Percentiles rank a stretch among this genome's conserved stretches.
Conservation (phyloP, 2,888 invertebrate genomes). For the Troides aeacus region DNA sequence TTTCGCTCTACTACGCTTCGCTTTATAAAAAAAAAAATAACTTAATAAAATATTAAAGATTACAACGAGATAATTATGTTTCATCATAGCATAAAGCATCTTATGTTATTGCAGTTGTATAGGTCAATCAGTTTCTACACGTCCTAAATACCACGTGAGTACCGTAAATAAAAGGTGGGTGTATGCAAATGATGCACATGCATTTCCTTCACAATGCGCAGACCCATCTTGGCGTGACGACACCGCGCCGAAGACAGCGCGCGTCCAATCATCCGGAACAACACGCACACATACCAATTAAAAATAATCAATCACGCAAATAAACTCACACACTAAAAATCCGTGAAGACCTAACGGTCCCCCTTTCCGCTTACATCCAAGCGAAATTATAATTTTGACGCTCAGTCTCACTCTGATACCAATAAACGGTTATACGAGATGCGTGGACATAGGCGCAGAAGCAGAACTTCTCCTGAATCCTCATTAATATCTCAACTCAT, state of each 20-base stretch:
- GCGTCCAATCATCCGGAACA: conserved; percentile 55
- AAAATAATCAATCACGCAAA: conserved; percentile 54
- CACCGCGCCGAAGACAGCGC: conserved; percentile 39
- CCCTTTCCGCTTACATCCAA: conserved; percentile 30
- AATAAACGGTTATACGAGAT: neutral
- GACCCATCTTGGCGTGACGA: conserved; percentile 45
- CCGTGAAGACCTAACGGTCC: conserved; percentile 22
- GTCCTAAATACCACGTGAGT: conserved; percentile 49
- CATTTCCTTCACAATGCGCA: conserved; percentile 42
- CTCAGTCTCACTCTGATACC: conserved; percentile 19
- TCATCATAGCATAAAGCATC: conserved; percentile 1
- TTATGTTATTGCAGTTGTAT: conserved; percentile 11
- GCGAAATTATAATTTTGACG: conserved; percentile 36
- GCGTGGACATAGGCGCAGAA: too few relatives aligned
- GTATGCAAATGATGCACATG: conserved; percentile 46
- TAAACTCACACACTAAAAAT: conserved; percentile 27
- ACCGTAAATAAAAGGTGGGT: conserved; percentile 48
- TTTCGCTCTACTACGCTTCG: too few relatives aligned
- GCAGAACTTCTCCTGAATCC: too few relatives aligned
- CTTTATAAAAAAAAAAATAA: too few relatives aligned
- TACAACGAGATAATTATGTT: neutral
- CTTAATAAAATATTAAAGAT: too few relatives aligned
- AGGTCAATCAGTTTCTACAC: conserved; percentile 29
- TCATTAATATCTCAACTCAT: too few relatives aligned
- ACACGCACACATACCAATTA: conserved; percentile 47